Evolutionary conservation across 2,888 invertebrate genomes (phyloP), one percentile per base, ranked within the genome.

Genomic region (Listrodromus nycthemerus): DNA sequence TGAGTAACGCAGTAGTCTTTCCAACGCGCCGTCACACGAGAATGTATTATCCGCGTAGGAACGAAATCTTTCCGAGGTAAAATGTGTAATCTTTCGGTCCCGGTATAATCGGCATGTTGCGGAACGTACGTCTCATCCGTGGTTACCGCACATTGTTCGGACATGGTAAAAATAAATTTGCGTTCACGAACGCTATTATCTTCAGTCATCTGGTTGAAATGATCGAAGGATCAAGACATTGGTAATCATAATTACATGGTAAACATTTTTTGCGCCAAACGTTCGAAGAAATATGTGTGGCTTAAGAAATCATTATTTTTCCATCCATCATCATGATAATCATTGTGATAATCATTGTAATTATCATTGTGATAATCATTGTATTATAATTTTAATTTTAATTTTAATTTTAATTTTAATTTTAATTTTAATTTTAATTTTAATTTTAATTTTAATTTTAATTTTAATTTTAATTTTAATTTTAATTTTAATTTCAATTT

Each of bases 1-100:
- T 69, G 77, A 61, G 69, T 61, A 69, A 76, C 24, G 66, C 55
- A 76, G 76, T 67, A 67, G 66, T 55, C 21, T 3, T 21, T 65
- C 27, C 30, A 16, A 27, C 33, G n/a, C 33, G 1, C 33, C n/a
- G 33, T 10, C 21, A 24, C 24, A 7, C 27, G 27, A 27, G 48
- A 27, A 10, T 48, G 21, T 48, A 67, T 67, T 67, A 6, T 61
- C 30, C 8, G 7, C 30, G 45, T 24, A 19, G 19, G 33, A 8
- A 27, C 33, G 27, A 70, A 70, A 52, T 70, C 21, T 24, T 33
- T 52, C 13, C 19, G 13, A 33, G 41, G 41, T 41, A 41, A 41
- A 41, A 41, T 41, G 41, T 16, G 41, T 52, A 21, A 52, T 37
- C 33, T 10, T 61, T 37, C 16, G 37, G n/a, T 33, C 8, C 10